A percentile compares a stretch with the other conserved stretches of the same genome.
Conservation (phyloP, 2,888 invertebrate genomes). For the Brassicogethes aeneus region DNA sequence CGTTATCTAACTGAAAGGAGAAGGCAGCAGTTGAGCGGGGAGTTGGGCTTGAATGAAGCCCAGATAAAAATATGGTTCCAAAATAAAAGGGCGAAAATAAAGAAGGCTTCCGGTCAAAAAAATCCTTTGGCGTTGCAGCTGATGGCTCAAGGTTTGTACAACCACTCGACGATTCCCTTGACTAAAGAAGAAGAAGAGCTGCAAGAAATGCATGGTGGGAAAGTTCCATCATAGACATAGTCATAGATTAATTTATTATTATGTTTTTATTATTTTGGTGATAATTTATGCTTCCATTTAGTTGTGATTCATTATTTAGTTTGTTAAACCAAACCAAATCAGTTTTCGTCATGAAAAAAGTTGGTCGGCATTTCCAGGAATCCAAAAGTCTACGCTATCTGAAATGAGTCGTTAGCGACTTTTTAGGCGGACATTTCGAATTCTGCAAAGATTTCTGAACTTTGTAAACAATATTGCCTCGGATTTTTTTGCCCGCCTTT, state of each 20-base stretch:
- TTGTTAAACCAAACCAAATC: no score
- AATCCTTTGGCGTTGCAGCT: slow-evolving; percentile 81
- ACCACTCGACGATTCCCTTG: slow-evolving; percentile 72
- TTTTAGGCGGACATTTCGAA: no score
- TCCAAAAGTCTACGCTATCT: no score
- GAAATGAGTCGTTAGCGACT: no score
- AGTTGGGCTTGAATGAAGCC: slow-evolving; percentile 88
- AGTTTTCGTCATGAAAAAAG: no score
- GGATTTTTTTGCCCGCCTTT: no score
- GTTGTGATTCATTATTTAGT: slow-evolving; percentile 7
- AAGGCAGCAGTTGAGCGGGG: slow-evolving; percentile 80
- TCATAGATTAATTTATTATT: slow-evolving; percentile 1
- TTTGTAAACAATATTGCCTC: no score
- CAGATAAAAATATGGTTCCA: slow-evolving; percentile 98
- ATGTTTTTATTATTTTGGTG: slow-evolving; percentile 17
- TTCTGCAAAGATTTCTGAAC: no score
- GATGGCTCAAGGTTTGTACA: slow-evolving; percentile 92
- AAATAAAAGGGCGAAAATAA: slow-evolving; percentile 96
- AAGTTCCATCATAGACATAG: slow-evolving; percentile 21
- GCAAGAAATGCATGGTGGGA: slow-evolving; percentile 43
- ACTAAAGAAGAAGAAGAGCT: slow-evolving; percentile 73
- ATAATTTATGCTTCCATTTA: slow-evolving; percentile 25
- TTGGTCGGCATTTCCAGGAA: no score
- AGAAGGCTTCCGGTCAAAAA: slow-evolving; percentile 79
- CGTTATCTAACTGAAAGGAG: slow-evolving; percentile 88